These are phyloP conservation scores for Dufourea novaeangliae DNA, from an alignment of 1,140 invertebrate genomes.

Conservation along the genomic window DNA sequence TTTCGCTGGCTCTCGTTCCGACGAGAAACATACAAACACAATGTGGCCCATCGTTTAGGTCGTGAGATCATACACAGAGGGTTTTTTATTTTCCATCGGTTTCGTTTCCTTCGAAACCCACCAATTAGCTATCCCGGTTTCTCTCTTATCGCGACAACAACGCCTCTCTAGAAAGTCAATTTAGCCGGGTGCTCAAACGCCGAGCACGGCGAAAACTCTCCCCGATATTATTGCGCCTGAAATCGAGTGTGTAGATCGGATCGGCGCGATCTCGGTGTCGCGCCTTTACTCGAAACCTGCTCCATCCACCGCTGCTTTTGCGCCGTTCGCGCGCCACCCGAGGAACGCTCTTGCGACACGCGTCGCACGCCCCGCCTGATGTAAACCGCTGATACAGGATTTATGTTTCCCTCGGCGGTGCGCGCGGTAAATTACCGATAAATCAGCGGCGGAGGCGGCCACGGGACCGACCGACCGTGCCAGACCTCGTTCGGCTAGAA, in stretches of 20 bases:
- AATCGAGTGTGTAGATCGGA: slow-evolving; percentile 44
- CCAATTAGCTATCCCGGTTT: slow-evolving; percentile 58
- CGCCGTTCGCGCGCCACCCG: slow-evolving; percentile 31
- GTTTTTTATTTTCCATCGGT: neutral
- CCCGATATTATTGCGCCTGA: slow-evolving; percentile 54
- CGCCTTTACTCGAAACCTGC: slow-evolving; percentile 53
- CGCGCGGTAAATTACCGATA: slow-evolving; percentile 58
- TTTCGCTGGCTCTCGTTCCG: slow-evolving; percentile 14
- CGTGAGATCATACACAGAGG: slow-evolving; percentile 46
- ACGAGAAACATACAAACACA: slow-evolving; percentile 22
- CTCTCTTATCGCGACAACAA: slow-evolving; percentile 46
- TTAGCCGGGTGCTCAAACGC: slow-evolving; percentile 37
- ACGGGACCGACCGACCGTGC: slow-evolving; percentile 7
- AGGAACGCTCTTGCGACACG: slow-evolving; percentile 58
- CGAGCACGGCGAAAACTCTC: slow-evolving; percentile 38
- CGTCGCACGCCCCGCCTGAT: slow-evolving; percentile 62
- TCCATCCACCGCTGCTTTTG: slow-evolving; percentile 34
- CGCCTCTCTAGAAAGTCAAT: slow-evolving; percentile 60
- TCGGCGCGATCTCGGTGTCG: slow-evolving; percentile 29
- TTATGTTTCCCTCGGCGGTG: slow-evolving; percentile 55
- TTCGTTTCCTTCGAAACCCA: slow-evolving; percentile 44
- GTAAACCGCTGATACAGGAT: slow-evolving; percentile 64
- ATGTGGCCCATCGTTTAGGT: no score
- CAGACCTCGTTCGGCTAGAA: slow-evolving; percentile 46
- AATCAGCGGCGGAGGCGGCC: slow-evolving; percentile 53